These are phyloP conservation scores for Erebia palarica DNA, from an alignment of 2,888 invertebrate species.

Conservation along the genomic window DNA sequence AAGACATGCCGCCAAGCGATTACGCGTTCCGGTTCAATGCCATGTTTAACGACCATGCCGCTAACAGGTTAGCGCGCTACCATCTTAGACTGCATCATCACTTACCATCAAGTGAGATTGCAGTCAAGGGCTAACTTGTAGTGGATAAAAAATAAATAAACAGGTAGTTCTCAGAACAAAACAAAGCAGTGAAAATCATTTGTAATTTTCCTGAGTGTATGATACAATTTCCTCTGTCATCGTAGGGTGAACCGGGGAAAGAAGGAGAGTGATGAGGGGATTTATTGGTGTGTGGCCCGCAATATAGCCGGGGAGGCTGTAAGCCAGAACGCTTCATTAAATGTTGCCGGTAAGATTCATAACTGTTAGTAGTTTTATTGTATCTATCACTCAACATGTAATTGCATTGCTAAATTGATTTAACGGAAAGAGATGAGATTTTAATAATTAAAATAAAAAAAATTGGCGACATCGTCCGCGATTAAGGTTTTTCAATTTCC, in stretches of 20 bases:
- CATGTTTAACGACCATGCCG: too few species aligned
- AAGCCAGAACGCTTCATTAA: constrained; percentile 96
- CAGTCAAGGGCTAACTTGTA: too few species aligned
- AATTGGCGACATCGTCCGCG: too few species aligned
- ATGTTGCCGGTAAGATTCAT: constrained; percentile 91
- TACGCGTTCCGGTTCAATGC: too few species aligned
- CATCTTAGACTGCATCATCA: too few species aligned
- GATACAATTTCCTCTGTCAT: constrained; percentile 34
- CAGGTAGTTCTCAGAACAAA: constrained; percentile 14
- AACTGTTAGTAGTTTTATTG: constrained; percentile 34
- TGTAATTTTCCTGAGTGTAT: constrained; percentile 24
- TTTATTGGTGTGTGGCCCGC: constrained; percentile 98
- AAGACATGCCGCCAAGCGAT: too few species aligned
- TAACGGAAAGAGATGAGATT: too few species aligned
- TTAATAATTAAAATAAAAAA: too few species aligned
- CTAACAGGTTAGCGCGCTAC: too few species aligned
- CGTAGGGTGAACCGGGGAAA: constrained; percentile 94
- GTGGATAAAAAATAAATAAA: too few species aligned
- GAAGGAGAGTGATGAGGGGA: constrained; percentile 96
- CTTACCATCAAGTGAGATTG: too few species aligned
- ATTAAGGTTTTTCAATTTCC: too few species aligned
- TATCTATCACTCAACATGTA: neutral
- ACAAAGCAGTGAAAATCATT: constrained; percentile 18
- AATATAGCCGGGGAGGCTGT: constrained; percentile 94
- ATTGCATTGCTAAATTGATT: neutral